phyloP scores from a whole-genome alignment of 37 sponge, comb jelly and placozoan species.

The Spongia lamella region DNA sequence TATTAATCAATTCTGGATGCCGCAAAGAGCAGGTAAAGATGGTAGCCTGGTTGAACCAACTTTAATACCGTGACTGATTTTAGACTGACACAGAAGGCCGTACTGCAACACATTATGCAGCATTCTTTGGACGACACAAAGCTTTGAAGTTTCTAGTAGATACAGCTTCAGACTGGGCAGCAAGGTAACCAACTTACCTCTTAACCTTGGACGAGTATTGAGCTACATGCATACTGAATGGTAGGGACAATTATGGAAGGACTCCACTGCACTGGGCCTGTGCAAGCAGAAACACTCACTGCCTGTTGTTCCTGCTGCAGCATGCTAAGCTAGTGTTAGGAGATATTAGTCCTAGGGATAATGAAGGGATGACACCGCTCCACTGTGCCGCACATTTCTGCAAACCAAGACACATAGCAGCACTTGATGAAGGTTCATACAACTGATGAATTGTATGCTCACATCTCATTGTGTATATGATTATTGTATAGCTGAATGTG shows the following conservation, averaged over 20 bases:
- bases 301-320: slow-evolving; percentile 60
- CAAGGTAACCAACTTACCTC: slow-evolving; percentile 37
- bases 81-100: slow-evolving; percentile 72
- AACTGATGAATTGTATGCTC: not conserved
- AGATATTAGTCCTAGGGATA: slow-evolving; percentile 62
- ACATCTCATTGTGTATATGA: not conserved
- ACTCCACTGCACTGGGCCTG: slow-evolving; percentile 88
- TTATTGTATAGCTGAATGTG: slow-evolving; percentile 45
- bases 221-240: slow-evolving; percentile 4
- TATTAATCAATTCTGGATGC: slow-evolving; percentile 73
- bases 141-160: slow-evolving; percentile 83
- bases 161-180: slow-evolving; percentile 73
- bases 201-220: not conserved
- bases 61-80: not conserved
- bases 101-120: slow-evolving; percentile 92
- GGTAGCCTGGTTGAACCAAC: not conserved
- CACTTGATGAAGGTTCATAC: slow-evolving; percentile 57
- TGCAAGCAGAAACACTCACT: slow-evolving; percentile 53
- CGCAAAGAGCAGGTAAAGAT: slow-evolving; percentile 62
- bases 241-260: slow-evolving; percentile 75
- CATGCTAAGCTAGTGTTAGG: slow-evolving; percentile 78
- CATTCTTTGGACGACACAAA: slow-evolving; percentile 78
- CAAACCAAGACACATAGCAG: slow-evolving; percentile 61
- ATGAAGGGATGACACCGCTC: slow-evolving; percentile 81
- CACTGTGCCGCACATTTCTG: slow-evolving; percentile 82